A percentile compares a stretch with the other conserved stretches of the same genome.
Conservation (phyloP, 1,140 invertebrate genomes). For the Pogonognathellus flavescens region DNA sequence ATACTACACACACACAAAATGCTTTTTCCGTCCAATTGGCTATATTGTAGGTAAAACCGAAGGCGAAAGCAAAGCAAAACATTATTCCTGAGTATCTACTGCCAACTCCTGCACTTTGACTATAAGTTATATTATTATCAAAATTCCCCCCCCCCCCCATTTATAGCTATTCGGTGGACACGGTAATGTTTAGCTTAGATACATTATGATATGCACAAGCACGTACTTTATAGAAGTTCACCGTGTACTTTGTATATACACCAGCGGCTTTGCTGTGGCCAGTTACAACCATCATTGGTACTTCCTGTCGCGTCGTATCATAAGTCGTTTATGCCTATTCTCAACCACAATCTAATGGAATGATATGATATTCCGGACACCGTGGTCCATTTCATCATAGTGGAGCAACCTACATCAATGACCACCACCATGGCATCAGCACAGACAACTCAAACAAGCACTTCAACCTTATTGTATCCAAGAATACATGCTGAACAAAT, state of each 20-base stretch:
- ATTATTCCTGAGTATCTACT: too few relatives aligned
- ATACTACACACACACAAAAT: too few relatives aligned
- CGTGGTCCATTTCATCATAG: background rate
- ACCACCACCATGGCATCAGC: too few relatives aligned
- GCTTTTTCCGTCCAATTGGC: too few relatives aligned
- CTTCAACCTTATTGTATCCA: background rate
- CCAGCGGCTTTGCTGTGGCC: background rate
- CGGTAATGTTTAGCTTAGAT: background rate
- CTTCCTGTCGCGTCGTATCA: constrained; percentile 9
- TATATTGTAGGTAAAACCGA: too few relatives aligned
- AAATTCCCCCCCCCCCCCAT: background rate
- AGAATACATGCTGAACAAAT: background rate
- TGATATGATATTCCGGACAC: constrained; percentile 10
- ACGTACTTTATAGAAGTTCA: too few relatives aligned
- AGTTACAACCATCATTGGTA: background rate
- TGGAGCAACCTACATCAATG: background rate
- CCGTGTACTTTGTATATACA: too few relatives aligned
- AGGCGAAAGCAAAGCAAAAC: too few relatives aligned
- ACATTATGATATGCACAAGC: too few relatives aligned
- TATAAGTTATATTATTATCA: background rate
- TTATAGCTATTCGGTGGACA: background rate
- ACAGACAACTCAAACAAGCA: background rate
- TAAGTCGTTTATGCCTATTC: constrained; percentile 14
- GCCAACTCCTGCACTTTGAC: too few relatives aligned
- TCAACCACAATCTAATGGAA: constrained; percentile 23